Evolutionary conservation across 2,797 vertebrate genomes (phyloP), one percentile per base, ranked within the genome.

Genomic region (Paguma larvata): DNA sequence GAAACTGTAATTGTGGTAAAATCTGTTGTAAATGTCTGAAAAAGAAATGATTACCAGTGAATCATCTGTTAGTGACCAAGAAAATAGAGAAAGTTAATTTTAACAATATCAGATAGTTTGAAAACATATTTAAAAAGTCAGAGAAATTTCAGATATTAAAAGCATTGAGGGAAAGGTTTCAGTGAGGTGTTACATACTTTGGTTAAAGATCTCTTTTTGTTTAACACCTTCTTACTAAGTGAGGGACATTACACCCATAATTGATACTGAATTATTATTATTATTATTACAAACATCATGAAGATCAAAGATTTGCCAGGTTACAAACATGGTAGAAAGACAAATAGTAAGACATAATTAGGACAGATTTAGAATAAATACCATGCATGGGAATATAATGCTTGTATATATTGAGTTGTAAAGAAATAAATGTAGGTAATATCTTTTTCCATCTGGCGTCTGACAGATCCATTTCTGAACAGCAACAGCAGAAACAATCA

Each of bases 1-100:
- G 68, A 91, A 96, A 82, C 0, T 51, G 85, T 59, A 96, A 80
- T 14, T 89, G 53, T 92, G 30, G 30, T 53, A 83, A 97, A 95
- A 65, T 87, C 63, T 30, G 21, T 59, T 86, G 10, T 70, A 85
- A 92, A 56, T 44, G 8, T 85, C 38, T 80, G 38, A 95, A 25
- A 88, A 91, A 25, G 63, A 94, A 95, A 92, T 59, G 38, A 90
- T 89, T 85, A 53, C 23, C 65, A 87, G 16, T 38, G 14, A 96
- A 51, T 89, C 78, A 91, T 78, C 73, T 84, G 38, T 41, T 91
- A 90, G 38, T 97, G 85, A 91, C 62, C 75, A 93, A 89, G 59
- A 92, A 95, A 96, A 97, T 78, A 16, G 92, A 72, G n/a, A 75
- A 48, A 89, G 25, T 80, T 86, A 15, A 82, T 89, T 83, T 89